phyloP scores from a whole-genome alignment of 1,140 invertebrate species.

The Aleiodes sp. region DNA sequence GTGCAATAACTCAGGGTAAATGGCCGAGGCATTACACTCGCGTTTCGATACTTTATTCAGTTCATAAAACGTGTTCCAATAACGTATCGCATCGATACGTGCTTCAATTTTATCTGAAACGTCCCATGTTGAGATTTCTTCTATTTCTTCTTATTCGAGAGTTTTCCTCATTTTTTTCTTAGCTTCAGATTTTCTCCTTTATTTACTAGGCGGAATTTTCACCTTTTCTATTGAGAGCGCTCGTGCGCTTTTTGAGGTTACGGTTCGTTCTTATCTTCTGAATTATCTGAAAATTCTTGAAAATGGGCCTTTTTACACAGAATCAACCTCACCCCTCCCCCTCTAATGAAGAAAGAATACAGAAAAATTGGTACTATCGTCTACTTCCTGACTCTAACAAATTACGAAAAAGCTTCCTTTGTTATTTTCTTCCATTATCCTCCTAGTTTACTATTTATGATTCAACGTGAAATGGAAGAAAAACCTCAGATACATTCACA shows the following conservation, averaged over 20 bases:
- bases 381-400: too few species aligned
- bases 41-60: constrained; percentile 59
- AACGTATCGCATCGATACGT: constrained; percentile 52
- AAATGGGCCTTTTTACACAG: too few species aligned
- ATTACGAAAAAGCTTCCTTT: too few species aligned
- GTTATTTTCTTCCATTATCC: too few species aligned
- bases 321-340: too few species aligned
- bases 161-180: constrained; percentile 14
- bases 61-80: constrained; percentile 58
- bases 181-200: background rate
- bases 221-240: too few species aligned
- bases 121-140: constrained; percentile 3
- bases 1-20: constrained; percentile 53
- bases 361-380: too few species aligned
- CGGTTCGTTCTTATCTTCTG: too few species aligned
- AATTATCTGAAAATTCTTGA: too few species aligned
- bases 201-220: background rate
- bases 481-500: constrained; percentile 6
- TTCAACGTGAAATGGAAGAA: background rate
- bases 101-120: constrained; percentile 53
- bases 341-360: too few species aligned
- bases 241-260: too few species aligned
- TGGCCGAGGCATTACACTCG: constrained; percentile 48
- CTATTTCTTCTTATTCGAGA: constrained; percentile 20
- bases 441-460: background rate